Base-by-base conservation (phyloP, 2,888 invertebrate genomes). In the Drosophila mettleri region DNA sequence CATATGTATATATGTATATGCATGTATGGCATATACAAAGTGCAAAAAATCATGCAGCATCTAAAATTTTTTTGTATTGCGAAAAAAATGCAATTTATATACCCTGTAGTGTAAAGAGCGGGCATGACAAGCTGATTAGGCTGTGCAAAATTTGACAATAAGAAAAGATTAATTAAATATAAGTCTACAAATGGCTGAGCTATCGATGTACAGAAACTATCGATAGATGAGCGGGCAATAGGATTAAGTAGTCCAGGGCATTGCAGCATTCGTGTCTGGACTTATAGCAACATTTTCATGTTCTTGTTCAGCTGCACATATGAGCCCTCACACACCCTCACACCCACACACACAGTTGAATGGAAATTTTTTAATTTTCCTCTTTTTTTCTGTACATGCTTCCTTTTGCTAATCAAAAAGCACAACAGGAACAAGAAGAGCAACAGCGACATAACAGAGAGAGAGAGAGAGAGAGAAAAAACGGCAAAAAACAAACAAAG, bases 331-430 rank as follows among this genome's bases (percentile, higher is more conserved):
- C 27, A 27, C 60, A 64, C 45, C 7, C 29, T 7, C 29, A 2
- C 43, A 20, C 39, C 4, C 61, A 67, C 46, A 65, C 60, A 60
- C 49, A 62, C 46, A 53, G 45, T 61, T 55, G 36, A 58, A 58
- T 49, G 48, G 43, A 63, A 39, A 57, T 58, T 70, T 80, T 80
- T 78, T 73, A 80, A 80, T 80, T 78, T 68, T 68, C 16, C 48
- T 53, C 64, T 64, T 70, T 72, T 64, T 65, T 45, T 41, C 29
- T 38, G 24, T 43, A 16, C 9, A 10, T 24, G 55, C 34, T 69
- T 81, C 65, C 69, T 66, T 74, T 76, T 75, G 80, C 80, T 86
- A 86, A 82, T 82, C 82, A 82, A 82, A 86, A 83, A 80, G 86
- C 86, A 83, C 69, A 83, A 85, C 79, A 76, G 68, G 64, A 77